Percentiles rank a stretch among this genome's conserved stretches.
Conservation (phyloP, 2,797 vertebrate species). For the Cyclura pinguis region DNA sequence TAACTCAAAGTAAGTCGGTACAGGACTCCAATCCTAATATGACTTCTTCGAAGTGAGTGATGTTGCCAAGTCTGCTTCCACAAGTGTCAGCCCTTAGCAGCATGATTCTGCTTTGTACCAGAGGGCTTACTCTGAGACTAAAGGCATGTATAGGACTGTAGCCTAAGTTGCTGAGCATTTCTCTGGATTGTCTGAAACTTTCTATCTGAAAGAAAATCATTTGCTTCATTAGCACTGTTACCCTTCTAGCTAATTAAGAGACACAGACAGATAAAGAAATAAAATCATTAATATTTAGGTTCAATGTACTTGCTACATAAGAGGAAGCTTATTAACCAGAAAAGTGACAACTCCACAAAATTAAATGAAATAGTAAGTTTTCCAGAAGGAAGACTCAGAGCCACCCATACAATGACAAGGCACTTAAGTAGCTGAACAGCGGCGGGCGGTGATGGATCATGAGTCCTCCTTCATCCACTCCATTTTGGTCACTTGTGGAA, state of each 20-base stretch:
- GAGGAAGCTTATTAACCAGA: conserved; percentile 67
- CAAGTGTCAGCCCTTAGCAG: too few species aligned
- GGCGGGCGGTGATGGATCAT: conserved; percentile 54
- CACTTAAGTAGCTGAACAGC: conserved; percentile 39
- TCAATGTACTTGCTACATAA: neutral
- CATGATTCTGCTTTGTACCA: too few species aligned
- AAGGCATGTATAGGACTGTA: neutral
- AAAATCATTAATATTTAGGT: conserved; percentile 66
- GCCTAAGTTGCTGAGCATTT: accelerated
- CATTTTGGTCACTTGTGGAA: conserved; percentile 51
- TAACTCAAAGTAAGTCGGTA: too few species aligned
- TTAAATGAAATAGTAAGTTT: conserved; percentile 65
- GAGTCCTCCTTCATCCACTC: conserved; percentile 10
- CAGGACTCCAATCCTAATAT: neutral
- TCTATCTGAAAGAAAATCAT: conserved; percentile 17
- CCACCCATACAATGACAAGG: conserved; percentile 46
- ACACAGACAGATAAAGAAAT: conserved; percentile 58
- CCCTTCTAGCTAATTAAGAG: conserved; percentile 62
- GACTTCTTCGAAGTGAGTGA: neutral
- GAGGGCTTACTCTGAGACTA: neutral
- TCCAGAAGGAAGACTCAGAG: conserved; percentile 41
- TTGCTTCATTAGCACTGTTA: conserved; percentile 47
- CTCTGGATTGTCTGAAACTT: neutral
- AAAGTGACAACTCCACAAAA: conserved; percentile 62
- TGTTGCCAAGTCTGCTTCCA: neutral